Percentiles rank a stretch among this genome's conserved stretches.
phyloP scores from a whole-genome alignment of 64 coral and sea anemone genomes.

The Pocillopora verrucosa region DNA sequence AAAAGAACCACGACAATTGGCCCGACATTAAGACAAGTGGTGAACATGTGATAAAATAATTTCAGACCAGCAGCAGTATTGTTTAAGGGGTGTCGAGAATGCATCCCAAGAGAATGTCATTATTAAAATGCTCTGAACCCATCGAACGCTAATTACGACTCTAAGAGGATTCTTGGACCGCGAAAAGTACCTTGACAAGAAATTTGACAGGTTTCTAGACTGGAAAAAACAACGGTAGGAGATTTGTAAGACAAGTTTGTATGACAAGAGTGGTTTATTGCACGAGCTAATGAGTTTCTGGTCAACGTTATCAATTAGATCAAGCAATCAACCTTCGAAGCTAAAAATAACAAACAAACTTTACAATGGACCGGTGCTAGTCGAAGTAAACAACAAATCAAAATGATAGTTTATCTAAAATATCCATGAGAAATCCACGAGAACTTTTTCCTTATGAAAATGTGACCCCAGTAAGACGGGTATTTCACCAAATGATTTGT shows the following conservation, averaged over 20 bases:
- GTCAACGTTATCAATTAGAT: not conserved
- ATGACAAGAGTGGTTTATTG: too few relatives aligned
- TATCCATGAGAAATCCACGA: not conserved
- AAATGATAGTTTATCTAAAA: slow-evolving; percentile 5
- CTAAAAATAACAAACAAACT: not conserved
- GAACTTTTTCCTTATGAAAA: too few relatives aligned
- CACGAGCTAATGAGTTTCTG: too few relatives aligned
- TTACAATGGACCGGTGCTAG: not conserved
- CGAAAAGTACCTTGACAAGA: not conserved
- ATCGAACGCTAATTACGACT: not conserved
- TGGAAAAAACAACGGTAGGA: too few relatives aligned
- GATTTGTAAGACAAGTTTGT: too few relatives aligned
- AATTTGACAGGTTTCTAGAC: too few relatives aligned
- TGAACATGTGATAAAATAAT: not conserved
- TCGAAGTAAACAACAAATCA: slow-evolving; percentile 4
- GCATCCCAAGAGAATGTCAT: not conserved
- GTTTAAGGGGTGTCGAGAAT: not conserved
- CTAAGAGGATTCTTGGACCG: not conserved
- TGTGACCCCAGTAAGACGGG: too few relatives aligned
- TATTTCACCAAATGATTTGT: too few relatives aligned
- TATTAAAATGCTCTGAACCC: not conserved
- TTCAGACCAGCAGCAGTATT: not conserved
- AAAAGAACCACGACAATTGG: not conserved
- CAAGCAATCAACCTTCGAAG: not conserved
- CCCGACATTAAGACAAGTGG: slow-evolving; percentile 5